Evolutionary conservation across 2,797 vertebrate species (phyloP), one percentile per base, ranked within the genome.

Genomic region (Brachyalestes nurse): DNA sequence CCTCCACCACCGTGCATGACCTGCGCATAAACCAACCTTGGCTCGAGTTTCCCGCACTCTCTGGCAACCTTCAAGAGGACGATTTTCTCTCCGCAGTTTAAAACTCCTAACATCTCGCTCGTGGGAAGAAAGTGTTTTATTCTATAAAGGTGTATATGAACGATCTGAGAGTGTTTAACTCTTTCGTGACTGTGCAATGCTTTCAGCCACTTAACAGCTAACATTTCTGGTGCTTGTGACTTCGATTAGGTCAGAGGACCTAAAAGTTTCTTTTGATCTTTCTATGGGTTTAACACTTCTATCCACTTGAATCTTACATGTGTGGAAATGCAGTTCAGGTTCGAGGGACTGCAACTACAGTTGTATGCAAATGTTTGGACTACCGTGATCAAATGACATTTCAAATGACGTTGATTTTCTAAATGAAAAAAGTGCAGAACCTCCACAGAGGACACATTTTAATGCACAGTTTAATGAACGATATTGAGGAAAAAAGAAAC

Each of bases 191-290:
- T 34, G 10, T 40, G 1, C 5, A 6, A n/a, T 55, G 8, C 60
- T 51, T 19, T 49, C 28, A 60, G 60, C 19, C 12, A 49, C 61
- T 62, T 40, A 23, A 28, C 55, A 16, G 47, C 58, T 53, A 16
- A 45, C 1, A 1, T 25, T 64, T 62, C 64, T 61, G 23, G 23
- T 23, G 45, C n/a, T 66, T 28, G 28, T 28, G 28, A 28, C 28
- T 47, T 61, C 23, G 65, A 45, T 2, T 21, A 25, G 8, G 10
- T 76, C n/a, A 62, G 13, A 38, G 71, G 49, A 42, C 61, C 77
- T 80, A 76, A 80, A 61, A 16, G 51, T 47, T 42, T 64, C 62
- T 80, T 60, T 61, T 74, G 19, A 62, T 65, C 72, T 77, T 66
- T 79, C 47, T 6, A 55, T 25, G 7, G 49, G 23, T 49, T 71